phyloP scores from a whole-genome alignment of 2,888 invertebrate species.

The Tineola bisselliella region DNA sequence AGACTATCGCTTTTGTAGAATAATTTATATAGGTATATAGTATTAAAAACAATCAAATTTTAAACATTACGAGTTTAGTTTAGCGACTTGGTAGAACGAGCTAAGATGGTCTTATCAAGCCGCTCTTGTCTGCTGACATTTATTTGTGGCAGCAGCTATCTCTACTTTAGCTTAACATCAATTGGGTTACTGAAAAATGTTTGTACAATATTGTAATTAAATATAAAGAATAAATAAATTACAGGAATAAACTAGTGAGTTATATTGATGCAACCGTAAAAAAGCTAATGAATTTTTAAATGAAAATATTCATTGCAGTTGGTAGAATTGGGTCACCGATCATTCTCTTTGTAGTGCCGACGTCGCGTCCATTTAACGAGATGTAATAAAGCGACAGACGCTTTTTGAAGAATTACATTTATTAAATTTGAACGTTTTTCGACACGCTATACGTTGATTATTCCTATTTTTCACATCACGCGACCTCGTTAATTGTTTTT shows the following conservation, averaged over 20 bases:
- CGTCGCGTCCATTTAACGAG: slow-evolving; percentile 13
- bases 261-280: background rate
- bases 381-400: slow-evolving; percentile 12
- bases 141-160: too few species aligned
- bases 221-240: background rate
- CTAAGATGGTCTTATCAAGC: too few species aligned
- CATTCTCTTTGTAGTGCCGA: slow-evolving; percentile 14
- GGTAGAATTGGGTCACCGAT: slow-evolving; percentile 22
- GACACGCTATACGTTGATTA: slow-evolving; percentile 45
- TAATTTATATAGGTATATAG: too few species aligned
- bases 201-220: too few species aligned
- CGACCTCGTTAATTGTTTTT: slow-evolving; percentile 56
- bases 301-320: background rate
- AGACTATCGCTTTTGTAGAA: background rate
- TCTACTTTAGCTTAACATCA: too few species aligned
- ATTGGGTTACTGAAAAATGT: too few species aligned
- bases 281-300: background rate
- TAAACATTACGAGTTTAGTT: too few species aligned
- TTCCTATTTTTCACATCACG: slow-evolving; percentile 53
- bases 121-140: too few species aligned
- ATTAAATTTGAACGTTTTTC: slow-evolving; percentile 38
- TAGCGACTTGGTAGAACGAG: too few species aligned
- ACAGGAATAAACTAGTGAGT: background rate
- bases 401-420: slow-evolving; percentile 42
- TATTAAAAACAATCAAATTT: too few species aligned